phyloP scores from a whole-genome alignment of 2,888 invertebrate species.

The Lamellibrachia columna region DNA sequence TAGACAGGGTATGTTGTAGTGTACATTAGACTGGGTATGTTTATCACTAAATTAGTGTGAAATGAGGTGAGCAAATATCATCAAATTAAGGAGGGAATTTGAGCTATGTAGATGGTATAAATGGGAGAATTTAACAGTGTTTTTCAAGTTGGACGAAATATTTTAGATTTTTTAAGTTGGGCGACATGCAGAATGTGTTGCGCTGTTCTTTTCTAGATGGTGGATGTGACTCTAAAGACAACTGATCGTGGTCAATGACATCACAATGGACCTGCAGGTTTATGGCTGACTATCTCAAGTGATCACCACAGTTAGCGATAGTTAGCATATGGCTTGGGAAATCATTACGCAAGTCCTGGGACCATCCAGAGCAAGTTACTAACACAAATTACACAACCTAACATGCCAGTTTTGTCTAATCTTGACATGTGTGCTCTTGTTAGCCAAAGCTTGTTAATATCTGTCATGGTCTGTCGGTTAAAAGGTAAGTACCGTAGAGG shows the following conservation, averaged over 20 bases:
- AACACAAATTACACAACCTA: background rate
- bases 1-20: too few species aligned
- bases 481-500: background rate
- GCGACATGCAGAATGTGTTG: background rate
- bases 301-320: background rate
- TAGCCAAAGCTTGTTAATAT: background rate
- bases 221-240: background rate
- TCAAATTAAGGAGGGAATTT: too few species aligned
- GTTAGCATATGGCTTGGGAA: background rate
- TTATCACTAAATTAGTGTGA: too few species aligned
- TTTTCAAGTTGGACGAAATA: too few species aligned
- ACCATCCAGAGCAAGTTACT: background rate
- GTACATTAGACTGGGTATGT: too few species aligned
- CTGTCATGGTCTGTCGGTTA: too few species aligned
- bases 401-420: background rate
- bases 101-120: too few species aligned
- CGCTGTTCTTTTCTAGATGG: background rate
- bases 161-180: background rate
- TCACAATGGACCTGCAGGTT: background rate
- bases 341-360: background rate
- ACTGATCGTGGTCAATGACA: background rate
- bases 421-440: background rate
- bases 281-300: slow-evolving; percentile 1
- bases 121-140: too few species aligned
- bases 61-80: too few species aligned